Evolutionary conservation across 2,113 vertebrate species (phyloP).

Genomic region (Struthidea cinerea): DNA sequence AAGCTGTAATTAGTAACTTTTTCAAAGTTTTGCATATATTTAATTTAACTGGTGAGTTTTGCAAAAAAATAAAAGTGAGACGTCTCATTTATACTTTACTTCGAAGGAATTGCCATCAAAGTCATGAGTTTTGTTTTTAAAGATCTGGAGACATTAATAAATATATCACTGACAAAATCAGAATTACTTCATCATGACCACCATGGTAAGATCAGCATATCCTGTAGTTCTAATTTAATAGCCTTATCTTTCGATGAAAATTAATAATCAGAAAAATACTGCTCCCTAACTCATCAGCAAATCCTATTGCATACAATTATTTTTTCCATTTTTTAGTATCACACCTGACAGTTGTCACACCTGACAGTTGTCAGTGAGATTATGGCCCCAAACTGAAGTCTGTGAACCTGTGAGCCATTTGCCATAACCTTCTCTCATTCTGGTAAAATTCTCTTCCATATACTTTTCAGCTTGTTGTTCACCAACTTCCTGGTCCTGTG

Average conservation of each 20-base stretch:
- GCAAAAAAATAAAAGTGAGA: neutral
- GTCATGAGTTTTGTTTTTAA: neutral
- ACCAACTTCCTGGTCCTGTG: neutral
- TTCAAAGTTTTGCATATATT: neutral
- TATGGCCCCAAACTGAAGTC: neutral
- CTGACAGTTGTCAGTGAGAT: neutral
- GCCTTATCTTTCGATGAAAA: neutral
- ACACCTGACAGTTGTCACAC: neutral
- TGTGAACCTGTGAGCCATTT: neutral
- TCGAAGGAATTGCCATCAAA: neutral
- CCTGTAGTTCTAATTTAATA: neutral
- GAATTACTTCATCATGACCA: neutral
- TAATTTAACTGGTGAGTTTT: neutral
- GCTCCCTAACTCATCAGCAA: neutral
- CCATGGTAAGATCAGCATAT: neutral
- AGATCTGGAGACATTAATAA: neutral
- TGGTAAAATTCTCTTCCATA: neutral
- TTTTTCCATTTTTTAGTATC: neutral
- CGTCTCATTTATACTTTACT: neutral
- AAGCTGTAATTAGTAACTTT: conserved; percentile 25
- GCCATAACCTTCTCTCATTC: neutral
- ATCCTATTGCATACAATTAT: neutral
- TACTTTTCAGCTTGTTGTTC: neutral
- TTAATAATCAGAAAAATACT: neutral
- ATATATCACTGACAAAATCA: neutral